phyloP scores from a whole-genome alignment of 2,113 vertebrate genomes.

The Cynopterus brachyotis region DNA sequence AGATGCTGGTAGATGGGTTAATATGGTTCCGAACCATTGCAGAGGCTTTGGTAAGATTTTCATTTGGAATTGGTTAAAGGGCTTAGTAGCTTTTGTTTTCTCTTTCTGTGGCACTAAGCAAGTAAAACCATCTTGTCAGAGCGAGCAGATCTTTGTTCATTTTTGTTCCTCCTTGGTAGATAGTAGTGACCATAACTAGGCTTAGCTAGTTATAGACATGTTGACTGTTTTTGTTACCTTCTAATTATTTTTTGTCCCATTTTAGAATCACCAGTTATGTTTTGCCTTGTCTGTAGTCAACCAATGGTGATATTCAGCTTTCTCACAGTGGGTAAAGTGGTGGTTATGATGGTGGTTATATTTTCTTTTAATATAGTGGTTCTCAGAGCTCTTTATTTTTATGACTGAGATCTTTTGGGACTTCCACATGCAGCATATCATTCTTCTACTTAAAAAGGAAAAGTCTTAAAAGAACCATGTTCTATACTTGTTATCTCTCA shows the following conservation, averaged over 20 bases:
- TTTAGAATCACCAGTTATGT: not conserved
- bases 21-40: not conserved
- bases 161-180: not conserved
- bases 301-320: not conserved
- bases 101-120: not conserved
- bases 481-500: not conserved
- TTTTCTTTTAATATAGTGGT: not conserved
- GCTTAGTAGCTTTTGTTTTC: not conserved
- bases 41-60: not conserved
- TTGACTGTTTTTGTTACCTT: not conserved
- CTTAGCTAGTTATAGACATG: not conserved
- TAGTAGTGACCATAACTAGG: not conserved
- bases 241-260: not conserved
- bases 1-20: not conserved
- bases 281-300: not conserved
- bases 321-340: not conserved
- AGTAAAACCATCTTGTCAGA: not conserved
- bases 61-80: not conserved
- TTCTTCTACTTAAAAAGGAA: not conserved
- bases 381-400: slow-evolving; percentile 9
- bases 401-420: not conserved
- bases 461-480: not conserved
- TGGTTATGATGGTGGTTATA: not conserved
- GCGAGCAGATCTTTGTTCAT: not conserved
- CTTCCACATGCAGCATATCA: not conserved